These are phyloP conservation scores for Rallus crepitans DNA, from an alignment of 2,797 vertebrate species.

Conservation along the genomic window DNA sequence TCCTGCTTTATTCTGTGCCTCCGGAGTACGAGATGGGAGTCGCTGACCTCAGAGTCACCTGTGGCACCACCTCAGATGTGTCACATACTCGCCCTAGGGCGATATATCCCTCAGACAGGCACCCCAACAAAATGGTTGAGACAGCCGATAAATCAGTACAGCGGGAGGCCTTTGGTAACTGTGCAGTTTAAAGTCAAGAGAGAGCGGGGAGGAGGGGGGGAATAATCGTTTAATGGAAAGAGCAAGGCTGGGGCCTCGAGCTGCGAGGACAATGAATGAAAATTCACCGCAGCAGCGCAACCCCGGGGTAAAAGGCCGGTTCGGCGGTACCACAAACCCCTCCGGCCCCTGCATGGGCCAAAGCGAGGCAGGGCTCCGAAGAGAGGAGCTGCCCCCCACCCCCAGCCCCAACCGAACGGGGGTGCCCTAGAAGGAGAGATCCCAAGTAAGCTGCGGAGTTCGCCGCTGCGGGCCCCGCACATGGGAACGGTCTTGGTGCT, in stretches of 20 bases:
- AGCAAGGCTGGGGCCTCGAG: constrained; percentile 17
- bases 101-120: neutral
- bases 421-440: neutral
- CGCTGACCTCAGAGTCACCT: constrained; percentile 34
- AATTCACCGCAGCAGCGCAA: neutral
- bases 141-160: neutral
- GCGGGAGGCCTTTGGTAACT: neutral
- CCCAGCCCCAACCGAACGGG: fast-evolving
- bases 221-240: neutral
- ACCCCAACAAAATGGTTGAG: neutral
- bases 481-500: fast-evolving
- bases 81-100: constrained; percentile 1
- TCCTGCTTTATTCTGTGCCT: neutral
- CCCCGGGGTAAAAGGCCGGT: neutral
- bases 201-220: neutral
- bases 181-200: neutral
- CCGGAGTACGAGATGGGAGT: neutral
- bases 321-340: neutral
- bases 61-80: constrained; percentile 35
- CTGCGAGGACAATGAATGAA: constrained; percentile 48
- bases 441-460: fast-evolving
- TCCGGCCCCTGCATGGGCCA: fast-evolving
- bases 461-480: fast-evolving
- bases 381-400: neutral
- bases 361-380: fast-evolving